Evolutionary conservation across 2,113 vertebrate species (phyloP), one percentile per base, ranked within the genome.

Genomic region (Sardina pilchardus): DNA sequence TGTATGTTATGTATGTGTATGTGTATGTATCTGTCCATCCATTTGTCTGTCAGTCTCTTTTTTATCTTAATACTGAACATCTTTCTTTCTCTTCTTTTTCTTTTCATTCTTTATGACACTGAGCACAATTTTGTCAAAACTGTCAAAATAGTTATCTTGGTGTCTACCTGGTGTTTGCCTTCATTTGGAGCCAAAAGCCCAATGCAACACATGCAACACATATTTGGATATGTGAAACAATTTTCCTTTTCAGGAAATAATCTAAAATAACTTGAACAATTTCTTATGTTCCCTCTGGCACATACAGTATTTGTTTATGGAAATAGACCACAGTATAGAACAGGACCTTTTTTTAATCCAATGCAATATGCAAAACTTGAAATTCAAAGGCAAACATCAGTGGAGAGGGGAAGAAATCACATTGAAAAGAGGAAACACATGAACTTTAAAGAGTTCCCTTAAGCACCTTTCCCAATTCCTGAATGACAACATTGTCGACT

Each of bases 281-380:
- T n/a, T n/a, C n/a, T n/a, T n/a, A n/a, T n/a, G n/a, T n/a, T n/a
- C n/a, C n/a, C 44, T 45, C 44, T 45, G 44, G 10, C 44, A 45
- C 44, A 30, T n/a, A n/a, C n/a, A n/a, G n/a, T 10, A 67, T 67
- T 67, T 67, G 63, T n/a, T 71, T 71, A 71, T 71, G 63, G 63
- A 71, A 71, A 71, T 71, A 30, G n/a, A 14, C 63, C 24, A 14
- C n/a, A n/a, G n/a, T n/a, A n/a, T 14, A 34, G 1, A 71, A 12
- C 63, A 34, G n/a, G n/a, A n/a, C 9, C 26, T 26, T 34, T 3
- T 34, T 71, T 71, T 67, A 0, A 7, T 67, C 63, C 26, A n/a
- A n/a, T 34, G 16, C 17, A n/a, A n/a, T 17, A 53, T 53, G 56
- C 1, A 63, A 26, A 34, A 10, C n/a, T 7, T 71, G 10, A 30